These are phyloP conservation scores for Invenusta paracnida DNA, from an alignment of 2,888 invertebrate species.

Conservation along the genomic window DNA sequence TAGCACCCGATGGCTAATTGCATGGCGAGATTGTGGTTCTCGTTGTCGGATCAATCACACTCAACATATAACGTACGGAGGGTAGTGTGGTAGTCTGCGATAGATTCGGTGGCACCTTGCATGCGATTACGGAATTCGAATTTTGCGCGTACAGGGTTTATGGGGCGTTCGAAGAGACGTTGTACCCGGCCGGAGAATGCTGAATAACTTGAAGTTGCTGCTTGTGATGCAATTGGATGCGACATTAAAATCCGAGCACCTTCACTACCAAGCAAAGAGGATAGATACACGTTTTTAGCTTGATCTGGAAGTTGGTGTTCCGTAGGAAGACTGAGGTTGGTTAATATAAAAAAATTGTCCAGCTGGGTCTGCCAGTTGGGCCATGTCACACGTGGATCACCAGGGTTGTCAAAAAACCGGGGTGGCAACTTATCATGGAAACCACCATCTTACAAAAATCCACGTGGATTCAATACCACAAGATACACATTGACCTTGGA, in stretches of 20 bases:
- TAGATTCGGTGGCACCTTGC: not conserved
- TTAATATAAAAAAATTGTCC: not conserved
- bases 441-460: too few species aligned
- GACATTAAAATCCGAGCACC: not conserved
- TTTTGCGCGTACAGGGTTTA: not conserved
- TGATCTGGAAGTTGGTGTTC: not conserved
- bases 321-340: not conserved
- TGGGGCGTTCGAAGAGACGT: constrained; percentile 23
- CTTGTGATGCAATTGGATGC: not conserved
- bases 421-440: too few species aligned
- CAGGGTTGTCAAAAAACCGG: not conserved
- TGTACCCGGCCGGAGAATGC: not conserved
- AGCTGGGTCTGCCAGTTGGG: constrained; percentile 28
- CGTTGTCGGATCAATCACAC: not conserved
- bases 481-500: too few species aligned
- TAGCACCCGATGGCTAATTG: not conserved
- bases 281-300: constrained; percentile 1
- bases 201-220: not conserved
- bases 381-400: constrained; percentile 3
- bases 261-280: constrained; percentile 25
- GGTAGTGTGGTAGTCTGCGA: not conserved
- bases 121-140: not conserved
- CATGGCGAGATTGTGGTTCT: constrained; percentile 10
- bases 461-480: too few species aligned
- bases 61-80: constrained; percentile 14